Base-by-base conservation (phyloP, 2,113 vertebrate genomes). In the Tragulus kanchil region DNA sequence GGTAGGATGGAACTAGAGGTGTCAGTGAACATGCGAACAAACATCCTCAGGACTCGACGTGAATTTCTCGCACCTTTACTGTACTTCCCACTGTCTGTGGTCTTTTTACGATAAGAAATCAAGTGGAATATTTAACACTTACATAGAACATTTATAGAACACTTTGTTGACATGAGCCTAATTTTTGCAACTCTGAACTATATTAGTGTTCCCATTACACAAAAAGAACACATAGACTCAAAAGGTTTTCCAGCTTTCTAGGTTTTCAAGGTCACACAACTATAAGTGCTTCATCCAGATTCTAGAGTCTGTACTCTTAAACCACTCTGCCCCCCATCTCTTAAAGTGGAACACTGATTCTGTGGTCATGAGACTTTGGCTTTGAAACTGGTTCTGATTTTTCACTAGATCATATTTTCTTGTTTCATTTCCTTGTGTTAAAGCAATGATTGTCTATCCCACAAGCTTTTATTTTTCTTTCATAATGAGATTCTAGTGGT, bases 261-360 rank as follows among this genome's bases (percentile, higher is more conserved):
- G 45, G 23, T 75, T 75, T 75, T 8, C 8, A 45, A 48, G 10
- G 4, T 84, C 12, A 45, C 23, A 48, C 12, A 45, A 2, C 12
- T 90, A 21, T 36, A 78, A 31, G 5, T 25, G 23, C 1, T 42
- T 45, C 13, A 81, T 1, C 16, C 13, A 12, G 12, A 2, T 19
- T 79, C n/a, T 28, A n/a, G 4, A 52, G 10, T 3, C 56, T 15
- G 1, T 3, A 2, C 5, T 28, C 17, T 50, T 15, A 45, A 45
- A 23, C 26, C 17, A 12, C 5, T 17, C 3, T 31, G 3, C 3
- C 9, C 4, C 0, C 19, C 8, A 0, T 7, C 19, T 71, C 10
- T 17, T 2, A 3, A 59, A 58, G 21, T 15, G 0, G 8, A 23
- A 5, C 0, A 21, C 3, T 89, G 6, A 59, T 61, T 82, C 58